Base-by-base conservation (phyloP, 2,113 vertebrate species). In the Cephalopholis sonnerati region DNA sequence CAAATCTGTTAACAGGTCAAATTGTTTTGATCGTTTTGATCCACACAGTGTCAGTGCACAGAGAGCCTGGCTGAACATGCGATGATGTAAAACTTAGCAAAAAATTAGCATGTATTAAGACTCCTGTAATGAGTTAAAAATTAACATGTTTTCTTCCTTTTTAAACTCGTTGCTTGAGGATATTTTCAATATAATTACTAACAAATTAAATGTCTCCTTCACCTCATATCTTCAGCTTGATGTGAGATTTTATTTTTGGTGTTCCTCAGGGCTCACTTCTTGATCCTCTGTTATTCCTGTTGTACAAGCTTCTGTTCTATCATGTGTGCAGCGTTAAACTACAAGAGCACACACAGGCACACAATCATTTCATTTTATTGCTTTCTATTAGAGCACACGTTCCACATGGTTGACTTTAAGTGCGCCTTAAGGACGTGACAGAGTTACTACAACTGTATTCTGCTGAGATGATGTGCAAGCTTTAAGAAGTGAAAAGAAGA, bases 241-340 rank as follows among this genome's bases (percentile, higher is more conserved):
- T 25, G 22, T 25, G 3, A 17, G 17, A 39, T 53, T 17, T 27
- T 27, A 20, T n/a, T 41, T 50, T 50, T 27, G 59, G 59, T 3
- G 7, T 69, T 53, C 32, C 66, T 79, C 57, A 54, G 16, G 67
- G 57, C 58, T 71, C 67, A 44, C 9, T 12, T 22, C 77, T 71
- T 27, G 58, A 48, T 46, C 3, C 48, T 69, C 22, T 59, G 20
- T 50, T 22, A 27, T 69, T 68, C 53, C 41, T 6, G 27, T 41
- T 22, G 5, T 13, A 63, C 15, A 6, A 39, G 22, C 32, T 20
- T 55, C 3, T 39, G 20, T 12, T 44, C 32, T 24, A 50, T 18
- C 22, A 25, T 20, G 16, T 39, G 59, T 39, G 5, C 10, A 25
- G 4, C 5, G 11, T 36, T 39, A 36, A 1, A 54, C 22, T 10